phyloP scores from a whole-genome alignment of 2,888 invertebrate species.

The Rhagium mordax region DNA sequence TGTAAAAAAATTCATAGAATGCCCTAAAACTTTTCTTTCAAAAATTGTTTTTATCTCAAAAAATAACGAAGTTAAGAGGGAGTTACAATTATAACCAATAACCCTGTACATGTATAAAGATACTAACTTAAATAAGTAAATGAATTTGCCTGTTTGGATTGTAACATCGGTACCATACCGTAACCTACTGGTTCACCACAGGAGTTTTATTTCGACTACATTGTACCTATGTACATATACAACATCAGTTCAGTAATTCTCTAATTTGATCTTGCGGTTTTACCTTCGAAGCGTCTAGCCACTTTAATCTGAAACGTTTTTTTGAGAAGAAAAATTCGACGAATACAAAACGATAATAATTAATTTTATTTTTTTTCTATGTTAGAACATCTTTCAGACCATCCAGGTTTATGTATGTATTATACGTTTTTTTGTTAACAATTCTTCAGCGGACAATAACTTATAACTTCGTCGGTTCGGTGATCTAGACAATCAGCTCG shows the following conservation, averaged over 20 bases:
- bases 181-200: background rate
- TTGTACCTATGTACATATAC: background rate
- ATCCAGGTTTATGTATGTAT: constrained; percentile 5
- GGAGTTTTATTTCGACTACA: background rate
- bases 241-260: background rate
- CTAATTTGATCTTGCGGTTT: background rate
- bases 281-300: background rate
- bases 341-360: background rate
- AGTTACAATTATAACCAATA: too few species aligned
- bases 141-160: background rate
- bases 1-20: too few species aligned
- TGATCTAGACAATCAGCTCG: constrained; percentile 23
- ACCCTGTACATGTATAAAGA: too few species aligned
- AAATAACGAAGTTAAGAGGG: too few species aligned
- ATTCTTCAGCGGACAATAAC: constrained; percentile 27
- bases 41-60: too few species aligned
- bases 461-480: constrained; percentile 27
- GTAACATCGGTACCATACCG: background rate
- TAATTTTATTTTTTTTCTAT: constrained; percentile 6
- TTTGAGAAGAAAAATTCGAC: background rate
- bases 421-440: constrained; percentile 2
- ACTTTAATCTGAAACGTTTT: background rate
- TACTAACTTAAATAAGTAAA: too few species aligned
- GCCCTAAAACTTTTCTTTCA: too few species aligned
- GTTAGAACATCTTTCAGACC: constrained; percentile 1